Base-by-base conservation (phyloP, 2,113 vertebrate genomes). In the Leptobrachium leishanense region DNA sequence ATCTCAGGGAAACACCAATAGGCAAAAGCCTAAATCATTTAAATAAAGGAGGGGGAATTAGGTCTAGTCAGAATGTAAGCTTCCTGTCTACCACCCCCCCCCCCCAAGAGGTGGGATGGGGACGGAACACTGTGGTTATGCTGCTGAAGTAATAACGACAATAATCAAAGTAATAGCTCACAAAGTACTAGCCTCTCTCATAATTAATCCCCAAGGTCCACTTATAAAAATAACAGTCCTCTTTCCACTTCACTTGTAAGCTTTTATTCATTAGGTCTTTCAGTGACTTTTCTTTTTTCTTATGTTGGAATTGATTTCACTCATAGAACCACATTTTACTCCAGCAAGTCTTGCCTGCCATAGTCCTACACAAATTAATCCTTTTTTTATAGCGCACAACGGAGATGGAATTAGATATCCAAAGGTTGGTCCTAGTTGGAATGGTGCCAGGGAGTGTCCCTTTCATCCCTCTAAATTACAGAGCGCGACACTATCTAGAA, bases 381-480 rank as follows among this genome's bases (percentile, higher is more conserved):
- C 1, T 64, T 64, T 59, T 31, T 12, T 15, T 6, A 46, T 64
- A 15, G 63, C 8, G n/a, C 8, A 74, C 72, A 31, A 74, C 20
- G 40, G 46, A 50, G 69, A 31, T 70, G 68, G 46, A 54, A 71
- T 54, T 50, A 8, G 20, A 41, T 43, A 54, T 43, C 43, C 5
- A 59, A 62, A 6, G 72, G 72, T 20, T 7, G 40, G 10, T 41
- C 42, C 54, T n/a, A 20, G 41, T 13, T 41, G 13, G 55, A 74
- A 74, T 63, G 3, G 7, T 62, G 55, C 41, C 41, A 43, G 72
- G 8, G 1, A 59, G 44, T 20, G 55, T n/a, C 54, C 69, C n/a
- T 71, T 54, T 71, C 31, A 70, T 70, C 46, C 46, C 20, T 40
- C 13, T 13, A 71, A 71, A 71, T 71, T 71, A 71, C 69, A 68